Conservation (phyloP, 1,140 invertebrate genomes). For the Caenorhabditis remanei region DNA sequence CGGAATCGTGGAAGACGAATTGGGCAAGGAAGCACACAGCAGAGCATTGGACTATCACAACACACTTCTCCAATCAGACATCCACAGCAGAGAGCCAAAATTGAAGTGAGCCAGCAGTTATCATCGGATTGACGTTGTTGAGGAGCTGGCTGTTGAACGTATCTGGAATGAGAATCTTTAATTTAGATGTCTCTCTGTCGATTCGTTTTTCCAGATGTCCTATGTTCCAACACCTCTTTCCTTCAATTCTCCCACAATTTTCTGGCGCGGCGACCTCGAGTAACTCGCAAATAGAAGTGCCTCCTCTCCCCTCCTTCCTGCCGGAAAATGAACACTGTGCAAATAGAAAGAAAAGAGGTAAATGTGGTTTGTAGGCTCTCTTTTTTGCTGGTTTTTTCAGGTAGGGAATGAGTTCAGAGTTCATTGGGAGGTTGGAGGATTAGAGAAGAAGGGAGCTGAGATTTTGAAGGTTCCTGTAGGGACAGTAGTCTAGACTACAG, state of each 20-base stretch:
- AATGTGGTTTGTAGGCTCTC: constrained; percentile 25
- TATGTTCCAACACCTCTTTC: too few relatives aligned
- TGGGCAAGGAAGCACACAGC: constrained; percentile 59
- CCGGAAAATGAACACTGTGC: constrained; percentile 53
- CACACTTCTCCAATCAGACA: constrained; percentile 59
- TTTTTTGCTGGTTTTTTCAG: background rate
- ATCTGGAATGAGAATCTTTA: constrained; percentile 23
- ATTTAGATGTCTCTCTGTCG: too few relatives aligned
- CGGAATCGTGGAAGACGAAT: constrained; percentile 50
- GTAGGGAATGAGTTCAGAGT: background rate
- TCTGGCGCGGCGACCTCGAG: too few relatives aligned
- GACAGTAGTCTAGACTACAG: background rate
- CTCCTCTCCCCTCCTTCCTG: background rate
- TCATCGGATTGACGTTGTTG: constrained; percentile 44
- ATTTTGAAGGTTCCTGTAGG: background rate
- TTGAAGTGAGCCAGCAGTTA: constrained; percentile 55
- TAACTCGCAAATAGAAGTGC: constrained; percentile 45
- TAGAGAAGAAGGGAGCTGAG: background rate
- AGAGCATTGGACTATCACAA: constrained; percentile 59
- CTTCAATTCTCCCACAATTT: too few relatives aligned
- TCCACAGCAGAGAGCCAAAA: constrained; percentile 58
- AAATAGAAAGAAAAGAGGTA: constrained; percentile 31
- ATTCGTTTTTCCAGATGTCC: too few relatives aligned
- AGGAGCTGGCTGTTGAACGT: constrained; percentile 52
- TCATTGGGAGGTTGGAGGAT: background rate